Evolutionary conservation across 1,140 invertebrate genomes (phyloP), one percentile per base, ranked within the genome.

Genomic region (Brachionus angularis): DNA sequence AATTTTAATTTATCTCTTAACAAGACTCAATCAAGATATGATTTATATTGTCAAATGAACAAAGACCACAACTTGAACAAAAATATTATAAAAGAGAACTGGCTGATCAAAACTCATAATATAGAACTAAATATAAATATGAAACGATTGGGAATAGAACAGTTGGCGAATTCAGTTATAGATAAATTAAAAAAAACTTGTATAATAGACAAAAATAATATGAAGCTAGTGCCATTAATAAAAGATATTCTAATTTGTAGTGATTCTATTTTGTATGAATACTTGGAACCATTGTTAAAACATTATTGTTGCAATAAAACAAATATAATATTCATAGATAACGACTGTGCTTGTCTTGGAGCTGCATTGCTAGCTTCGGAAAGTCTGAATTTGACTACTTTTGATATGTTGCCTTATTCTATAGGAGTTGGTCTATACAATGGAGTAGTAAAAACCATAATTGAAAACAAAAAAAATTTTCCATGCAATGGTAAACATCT

Each of bases 401-500:
- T 36, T 36, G 53, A 58, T 18, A 58, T 58, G 12, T 18, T 58
- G 7, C 53, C 53, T 21, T 33, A 23, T 36, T 25, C 8, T 36
- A 58, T 58, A 8, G 53, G 53, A 5, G 53, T 58, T 36, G 53
- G 53, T 36, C 53, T 58, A 7, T 58, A 58, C 27, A 58, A 58
- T 58, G 53, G 53, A 7, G 53, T 58, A 3, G 34, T 58, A 5
- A 58, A 58, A 39, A 27, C 10, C 18, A 16, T 58, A 36, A 58
- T 58, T 23, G 23, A 23, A 12, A 36, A 31, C 23, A 58, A 23
- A 31, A 58, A 31, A 12, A 58, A 25, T 23, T 58, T 58, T 58
- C 53, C 53, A 21, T 58, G 53, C 8, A 36, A 14, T 58, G 53
- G 53, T 23, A 36, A 36, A 14, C 53, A 58, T 58, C 33, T 58